Evolutionary conservation across 2,797 vertebrate species (phyloP), one percentile per base, ranked within the genome.

Genomic region (Agapornis canus): DNA sequence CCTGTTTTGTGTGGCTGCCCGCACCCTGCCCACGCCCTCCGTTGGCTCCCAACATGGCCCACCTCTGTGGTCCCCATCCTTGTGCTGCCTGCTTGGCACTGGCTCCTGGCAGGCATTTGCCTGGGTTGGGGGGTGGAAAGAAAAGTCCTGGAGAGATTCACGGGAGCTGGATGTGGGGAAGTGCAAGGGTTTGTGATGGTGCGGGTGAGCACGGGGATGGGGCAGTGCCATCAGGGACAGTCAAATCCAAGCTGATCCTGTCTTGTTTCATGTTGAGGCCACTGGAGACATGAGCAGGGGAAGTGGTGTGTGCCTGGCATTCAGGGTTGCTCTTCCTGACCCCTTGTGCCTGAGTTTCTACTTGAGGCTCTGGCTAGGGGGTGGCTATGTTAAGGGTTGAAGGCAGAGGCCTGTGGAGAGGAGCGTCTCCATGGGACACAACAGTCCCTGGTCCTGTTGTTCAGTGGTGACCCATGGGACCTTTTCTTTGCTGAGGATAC

Each of bases 1-100:
- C 96, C 97, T 98, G 98, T 98, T 98, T 95, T 97, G 96, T 98
- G 98, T 99, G 98, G 98, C 99, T 99, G 98, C 98, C 97, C 51
- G 25, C 76, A 52, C 86, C 85, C 92, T 87, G 76, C 91, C 92
- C 92, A 90, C 27, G 9, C 86, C 80, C 94, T 94, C 87, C 82
- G 76, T 63, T 4, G 12, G 65, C 77, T 91, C 94, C 88, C 40
- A n/a, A 82, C 54, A 77, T 39, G 60, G 95, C 66, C 77, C 84
- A 60, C 78, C 73, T 87, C 85, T 37, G 29, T 79, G 66, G 52
- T 91, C 77, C 91, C 57, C 60, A 63, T 72, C 83, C 76, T 77
- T 5, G 69, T 84, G 85, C 95, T 97, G 97, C 90, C 94, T 35
- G 84, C 94, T 96, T 97, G 83, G 93, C 96, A 78, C 96, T 78